Conservation (phyloP, 2,888 invertebrate genomes). For the Microchrysa polita region DNA sequence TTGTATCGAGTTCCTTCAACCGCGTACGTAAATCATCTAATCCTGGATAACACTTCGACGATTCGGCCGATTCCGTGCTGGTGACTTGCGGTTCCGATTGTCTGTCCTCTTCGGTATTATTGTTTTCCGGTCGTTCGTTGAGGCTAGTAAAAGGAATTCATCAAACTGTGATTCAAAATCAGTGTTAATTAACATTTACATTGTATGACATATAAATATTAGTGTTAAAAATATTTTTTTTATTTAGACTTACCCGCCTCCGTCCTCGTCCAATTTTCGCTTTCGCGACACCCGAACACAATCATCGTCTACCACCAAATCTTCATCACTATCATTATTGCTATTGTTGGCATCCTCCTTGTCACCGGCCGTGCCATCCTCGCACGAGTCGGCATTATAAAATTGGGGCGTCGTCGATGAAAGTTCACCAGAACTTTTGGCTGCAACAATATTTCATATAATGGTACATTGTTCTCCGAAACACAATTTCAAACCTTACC, state of each 20-base stretch:
- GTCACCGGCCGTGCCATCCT: constrained; percentile 52
- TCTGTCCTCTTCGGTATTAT: constrained; percentile 60
- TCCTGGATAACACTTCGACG: constrained; percentile 63
- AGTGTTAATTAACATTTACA: too few relatives aligned
- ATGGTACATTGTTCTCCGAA: not conserved
- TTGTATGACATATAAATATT: too few relatives aligned
- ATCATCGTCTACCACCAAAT: constrained; percentile 64
- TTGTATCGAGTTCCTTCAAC: constrained; percentile 68
- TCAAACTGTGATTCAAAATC: too few relatives aligned
- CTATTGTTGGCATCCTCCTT: constrained; percentile 57
- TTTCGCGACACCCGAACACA: constrained; percentile 57
- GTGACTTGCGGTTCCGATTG: constrained; percentile 63
- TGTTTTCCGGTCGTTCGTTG: constrained; percentile 54
- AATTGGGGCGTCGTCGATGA: constrained; percentile 63
- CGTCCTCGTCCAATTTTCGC: constrained; percentile 59
- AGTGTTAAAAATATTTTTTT: too few relatives aligned
- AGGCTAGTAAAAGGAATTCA: too few relatives aligned
- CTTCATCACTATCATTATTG: constrained; percentile 64
- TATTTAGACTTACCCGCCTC: constrained; percentile 42
- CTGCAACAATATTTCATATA: constrained; percentile 52
- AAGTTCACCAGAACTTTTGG: constrained; percentile 62
- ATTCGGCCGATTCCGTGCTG: constrained; percentile 62
- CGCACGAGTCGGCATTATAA: constrained; percentile 63
- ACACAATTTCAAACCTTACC: not conserved
- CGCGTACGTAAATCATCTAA: constrained; percentile 70